phyloP scores from a whole-genome alignment of 2,113 vertebrate genomes.

The Nipponia nippon region DNA sequence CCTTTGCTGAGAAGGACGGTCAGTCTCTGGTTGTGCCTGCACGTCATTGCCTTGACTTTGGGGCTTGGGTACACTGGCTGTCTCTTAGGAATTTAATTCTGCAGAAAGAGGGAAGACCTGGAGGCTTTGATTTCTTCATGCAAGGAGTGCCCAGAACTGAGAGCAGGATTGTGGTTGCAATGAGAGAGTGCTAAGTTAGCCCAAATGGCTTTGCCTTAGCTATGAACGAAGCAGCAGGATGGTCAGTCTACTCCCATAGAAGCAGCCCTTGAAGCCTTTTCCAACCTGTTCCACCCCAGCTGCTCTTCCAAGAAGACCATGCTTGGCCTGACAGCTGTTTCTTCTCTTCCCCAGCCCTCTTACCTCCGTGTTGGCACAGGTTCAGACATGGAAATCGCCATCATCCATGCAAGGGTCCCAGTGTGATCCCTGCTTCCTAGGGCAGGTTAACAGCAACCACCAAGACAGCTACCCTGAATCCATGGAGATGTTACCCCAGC shows the following conservation, averaged over 20 bases:
- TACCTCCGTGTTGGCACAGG: background rate
- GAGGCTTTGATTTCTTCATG: background rate
- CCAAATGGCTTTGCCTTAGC: background rate
- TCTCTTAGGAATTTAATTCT: background rate
- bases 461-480: background rate
- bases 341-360: background rate
- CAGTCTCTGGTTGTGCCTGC: background rate
- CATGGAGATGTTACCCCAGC: background rate
- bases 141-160: background rate
- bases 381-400: background rate
- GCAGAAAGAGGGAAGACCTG: background rate
- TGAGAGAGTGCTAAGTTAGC: background rate
- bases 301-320: background rate
- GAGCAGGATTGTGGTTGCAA: background rate
- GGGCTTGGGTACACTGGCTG: fast-evolving
- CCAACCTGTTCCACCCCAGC: background rate
- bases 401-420: background rate
- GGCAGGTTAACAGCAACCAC: background rate
- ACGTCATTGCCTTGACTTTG: background rate
- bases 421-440: background rate
- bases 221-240: background rate
- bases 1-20: background rate
- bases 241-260: background rate
- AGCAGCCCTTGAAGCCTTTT: background rate
- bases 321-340: background rate